These are phyloP conservation scores for Lithobius niger DNA, from an alignment of 1,140 invertebrate genomes.

Conservation along the genomic window DNA sequence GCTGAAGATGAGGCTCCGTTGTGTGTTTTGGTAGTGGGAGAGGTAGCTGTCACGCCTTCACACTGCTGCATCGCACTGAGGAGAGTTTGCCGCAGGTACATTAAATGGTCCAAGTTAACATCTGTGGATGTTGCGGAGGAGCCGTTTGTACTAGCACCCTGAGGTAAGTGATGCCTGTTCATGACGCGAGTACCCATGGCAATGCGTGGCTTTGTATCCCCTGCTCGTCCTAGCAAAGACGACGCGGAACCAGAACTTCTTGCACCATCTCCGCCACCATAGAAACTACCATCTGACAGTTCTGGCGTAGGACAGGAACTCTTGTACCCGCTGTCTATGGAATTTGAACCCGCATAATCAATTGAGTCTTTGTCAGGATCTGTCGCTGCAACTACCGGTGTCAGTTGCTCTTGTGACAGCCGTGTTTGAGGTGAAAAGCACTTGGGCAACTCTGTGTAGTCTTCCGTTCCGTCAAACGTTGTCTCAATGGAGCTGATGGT, in stretches of 20 bases:
- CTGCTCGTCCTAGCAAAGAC: slow-evolving; percentile 15
- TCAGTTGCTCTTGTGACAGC: not conserved
- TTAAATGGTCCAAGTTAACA: slow-evolving; percentile 27
- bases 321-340: slow-evolving; percentile 34
- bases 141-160: slow-evolving; percentile 13
- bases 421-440: slow-evolving; percentile 11
- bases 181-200: slow-evolving; percentile 31
- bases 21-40: too few species aligned
- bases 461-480: slow-evolving; percentile 23
- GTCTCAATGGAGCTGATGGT: slow-evolving; percentile 30
- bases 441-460: slow-evolving; percentile 18
- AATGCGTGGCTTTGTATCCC: slow-evolving; percentile 26
- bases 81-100: slow-evolving; percentile 26
- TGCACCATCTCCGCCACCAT: slow-evolving; percentile 16
- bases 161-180: slow-evolving; percentile 16
- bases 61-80: slow-evolving; percentile 27
- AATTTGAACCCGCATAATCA: slow-evolving; percentile 32
- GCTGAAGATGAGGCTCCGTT: too few species aligned
- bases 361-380: slow-evolving; percentile 27
- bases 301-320: slow-evolving; percentile 34
- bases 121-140: slow-evolving; percentile 15
- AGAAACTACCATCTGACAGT: slow-evolving; percentile 23
- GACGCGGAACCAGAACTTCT: slow-evolving; percentile 16
- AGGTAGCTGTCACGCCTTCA: slow-evolving; percentile 14
- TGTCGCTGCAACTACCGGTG: slow-evolving; percentile 3